Percentiles rank a stretch among this genome's conserved stretches.
These are phyloP conservation scores for Drosophila parvula DNA, from an alignment of 1,140 invertebrate species.

Conservation along the genomic window DNA sequence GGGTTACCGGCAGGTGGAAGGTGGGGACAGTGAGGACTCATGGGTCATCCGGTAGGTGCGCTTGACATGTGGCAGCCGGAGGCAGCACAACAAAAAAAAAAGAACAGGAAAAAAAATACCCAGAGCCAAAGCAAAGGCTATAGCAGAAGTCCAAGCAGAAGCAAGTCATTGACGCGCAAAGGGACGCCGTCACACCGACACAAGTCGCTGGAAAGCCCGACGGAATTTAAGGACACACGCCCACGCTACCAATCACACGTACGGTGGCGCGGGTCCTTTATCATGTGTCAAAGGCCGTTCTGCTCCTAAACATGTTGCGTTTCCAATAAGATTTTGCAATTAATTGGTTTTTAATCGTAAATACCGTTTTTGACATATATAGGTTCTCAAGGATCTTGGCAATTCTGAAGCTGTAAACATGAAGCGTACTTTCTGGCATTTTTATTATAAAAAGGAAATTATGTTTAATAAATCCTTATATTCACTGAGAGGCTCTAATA, in stretches of 20 bases:
- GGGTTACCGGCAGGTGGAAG: neutral
- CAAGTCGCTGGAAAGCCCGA: constrained; percentile 25
- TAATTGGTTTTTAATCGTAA: constrained; percentile 4
- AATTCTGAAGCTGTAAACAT: neutral
- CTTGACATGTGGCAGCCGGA: constrained; percentile 51
- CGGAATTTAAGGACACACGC: constrained; percentile 48
- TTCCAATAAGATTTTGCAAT: constrained; percentile 12
- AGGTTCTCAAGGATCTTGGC: no score
- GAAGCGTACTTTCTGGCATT: neutral
- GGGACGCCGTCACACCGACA: constrained; percentile 23
- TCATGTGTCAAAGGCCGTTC: constrained; percentile 6
- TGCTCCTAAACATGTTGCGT: constrained; percentile 5
- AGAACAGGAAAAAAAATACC: neutral
- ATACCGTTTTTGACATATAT: neutral
- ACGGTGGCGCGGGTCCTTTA: constrained; percentile 19
- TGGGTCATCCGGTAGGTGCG: constrained; percentile 51
- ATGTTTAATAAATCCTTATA: neutral
- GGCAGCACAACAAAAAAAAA: constrained; percentile 12
- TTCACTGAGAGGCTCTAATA: no score
- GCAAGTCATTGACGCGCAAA: constrained; percentile 65
- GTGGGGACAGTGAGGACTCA: constrained; percentile 5
- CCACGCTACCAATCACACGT: constrained; percentile 19
- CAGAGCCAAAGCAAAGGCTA: neutral
- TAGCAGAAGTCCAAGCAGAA: constrained; percentile 22
- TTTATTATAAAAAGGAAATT: neutral